Evolutionary conservation across 2,888 invertebrate genomes (phyloP), one percentile per base, ranked within the genome.

Genomic region (Calephelis perditalis): DNA sequence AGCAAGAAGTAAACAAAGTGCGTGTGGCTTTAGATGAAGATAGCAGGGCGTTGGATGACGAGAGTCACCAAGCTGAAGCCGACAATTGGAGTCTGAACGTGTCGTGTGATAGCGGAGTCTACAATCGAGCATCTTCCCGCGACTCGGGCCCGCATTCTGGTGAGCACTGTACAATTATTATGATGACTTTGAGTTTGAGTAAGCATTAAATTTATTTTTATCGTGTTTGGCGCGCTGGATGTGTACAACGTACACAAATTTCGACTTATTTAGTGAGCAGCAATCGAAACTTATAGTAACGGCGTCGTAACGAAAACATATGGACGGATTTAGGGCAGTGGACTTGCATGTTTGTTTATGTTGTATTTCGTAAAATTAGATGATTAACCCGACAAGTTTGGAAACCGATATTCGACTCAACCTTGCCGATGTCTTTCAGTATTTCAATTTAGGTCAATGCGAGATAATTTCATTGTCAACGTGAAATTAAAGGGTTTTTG

Each of bases 61-160:
- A 89, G 65, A 72, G 79, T 45, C 85, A 87, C 15, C 88, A 86
- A 66, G 88, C 81, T 4, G 89, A 91, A 67, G 85, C 82, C 0
- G 91, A 91, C 68, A 88, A 85, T 72, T 91, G 91, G 91, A 89
- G 91, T 65, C 75, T 91, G 67, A 91, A 91, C 76, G 89, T 91
- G 67, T 92, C 92, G 63, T 91, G 91, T 65, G 92, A 92, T 72
- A 92, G 92, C 73, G 92, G 92, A 63, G 91, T 92, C 67, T 92
- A 92, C 76, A 93, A 93, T 72, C 92, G 93, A 36, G 92, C 91
- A 37, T 91, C 91, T 35, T 91, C 91, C 60, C 82, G 91, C 65
- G 91, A 91, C 70, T 91, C 91, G 59, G 91, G 91, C 63, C 91
- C 91, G 36, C 90, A 91, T 73, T 91, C 91, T 66, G 90, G 91